A percentile compares a stretch with the other conserved stretches of the same genome.
Evolutionary conservation across 2,113 vertebrate genomes (phyloP).

Genomic region (Potamarius usumacintae): DNA sequence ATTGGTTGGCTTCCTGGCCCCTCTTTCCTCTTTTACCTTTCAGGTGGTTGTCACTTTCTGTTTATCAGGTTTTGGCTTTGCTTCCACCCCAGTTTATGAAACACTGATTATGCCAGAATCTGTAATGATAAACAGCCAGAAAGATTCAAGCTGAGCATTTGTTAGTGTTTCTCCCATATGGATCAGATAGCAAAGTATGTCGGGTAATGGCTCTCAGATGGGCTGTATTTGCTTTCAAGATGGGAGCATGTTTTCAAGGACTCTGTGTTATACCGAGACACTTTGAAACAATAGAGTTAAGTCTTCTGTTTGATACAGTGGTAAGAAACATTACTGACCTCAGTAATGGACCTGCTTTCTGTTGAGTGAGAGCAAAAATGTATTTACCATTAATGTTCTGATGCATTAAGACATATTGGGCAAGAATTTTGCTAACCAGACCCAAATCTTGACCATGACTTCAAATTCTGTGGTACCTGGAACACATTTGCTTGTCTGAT

Average conservation of each 20-base stretch:
- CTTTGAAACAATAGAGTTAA: slow-evolving; percentile 15
- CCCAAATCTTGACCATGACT: not conserved
- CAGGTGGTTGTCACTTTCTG: slow-evolving; percentile 48
- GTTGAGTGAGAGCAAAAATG: not conserved
- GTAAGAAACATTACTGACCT: slow-evolving; percentile 3
- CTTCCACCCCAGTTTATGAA: slow-evolving; percentile 49
- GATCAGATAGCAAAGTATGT: slow-evolving; percentile 48
- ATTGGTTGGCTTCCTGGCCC: slow-evolving; percentile 12
- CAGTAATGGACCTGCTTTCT: not conserved
- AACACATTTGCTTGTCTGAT: slow-evolving; percentile 26
- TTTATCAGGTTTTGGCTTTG: slow-evolving; percentile 39
- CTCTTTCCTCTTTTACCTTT: slow-evolving; percentile 13
- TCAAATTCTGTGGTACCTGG: slow-evolving; percentile 36
- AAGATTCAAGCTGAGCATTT: slow-evolving; percentile 33
- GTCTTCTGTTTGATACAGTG: not conserved
- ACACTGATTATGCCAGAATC: slow-evolving; percentile 50
- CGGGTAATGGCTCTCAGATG: slow-evolving; percentile 59
- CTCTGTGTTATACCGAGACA: slow-evolving; percentile 19
- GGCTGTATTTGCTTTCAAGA: slow-evolving; percentile 20
- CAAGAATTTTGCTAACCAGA: not conserved
- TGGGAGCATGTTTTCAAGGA: not conserved
- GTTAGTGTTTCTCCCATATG: slow-evolving; percentile 54
- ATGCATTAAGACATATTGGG: not conserved
- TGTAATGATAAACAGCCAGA: slow-evolving; percentile 56
- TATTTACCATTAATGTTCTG: not conserved